A percentile compares a stretch with the other conserved stretches of the same genome.
These are phyloP conservation scores for Chiloscyllium punctatum DNA, from an alignment of 2,797 vertebrate genomes.

Conservation along the genomic window DNA sequence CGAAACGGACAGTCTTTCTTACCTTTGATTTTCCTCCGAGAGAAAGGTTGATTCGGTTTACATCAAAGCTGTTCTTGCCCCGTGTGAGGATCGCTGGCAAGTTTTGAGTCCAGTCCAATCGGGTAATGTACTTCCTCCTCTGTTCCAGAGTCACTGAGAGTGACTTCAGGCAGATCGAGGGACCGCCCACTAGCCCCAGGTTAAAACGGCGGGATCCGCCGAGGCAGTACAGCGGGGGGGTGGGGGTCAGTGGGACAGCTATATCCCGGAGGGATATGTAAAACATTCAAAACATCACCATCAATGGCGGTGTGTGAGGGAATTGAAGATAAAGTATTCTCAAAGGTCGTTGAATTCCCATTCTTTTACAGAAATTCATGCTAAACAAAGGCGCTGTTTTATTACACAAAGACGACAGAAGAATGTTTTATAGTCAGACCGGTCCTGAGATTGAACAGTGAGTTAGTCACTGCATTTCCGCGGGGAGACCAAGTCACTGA, in stretches of 20 bases:
- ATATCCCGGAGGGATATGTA: neutral
- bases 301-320: neutral
- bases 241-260: neutral
- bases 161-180: neutral
- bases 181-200: neutral
- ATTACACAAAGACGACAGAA: neutral
- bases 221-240: neutral
- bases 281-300: too few species aligned
- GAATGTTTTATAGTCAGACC: neutral
- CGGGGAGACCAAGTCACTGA: neutral
- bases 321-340: neutral
- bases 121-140: constrained; percentile 1
- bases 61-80: neutral
- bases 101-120: neutral
- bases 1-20: neutral
- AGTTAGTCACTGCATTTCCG: neutral
- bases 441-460: neutral
- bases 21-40: neutral
- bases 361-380: neutral
- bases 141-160: neutral
- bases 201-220: neutral
- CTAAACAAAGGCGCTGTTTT: neutral
- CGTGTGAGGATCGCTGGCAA: neutral
- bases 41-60: neutral
- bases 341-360: neutral